Evolutionary conservation across 2,113 vertebrate genomes (phyloP).

Genomic region (Erythrocercus mccallii): DNA sequence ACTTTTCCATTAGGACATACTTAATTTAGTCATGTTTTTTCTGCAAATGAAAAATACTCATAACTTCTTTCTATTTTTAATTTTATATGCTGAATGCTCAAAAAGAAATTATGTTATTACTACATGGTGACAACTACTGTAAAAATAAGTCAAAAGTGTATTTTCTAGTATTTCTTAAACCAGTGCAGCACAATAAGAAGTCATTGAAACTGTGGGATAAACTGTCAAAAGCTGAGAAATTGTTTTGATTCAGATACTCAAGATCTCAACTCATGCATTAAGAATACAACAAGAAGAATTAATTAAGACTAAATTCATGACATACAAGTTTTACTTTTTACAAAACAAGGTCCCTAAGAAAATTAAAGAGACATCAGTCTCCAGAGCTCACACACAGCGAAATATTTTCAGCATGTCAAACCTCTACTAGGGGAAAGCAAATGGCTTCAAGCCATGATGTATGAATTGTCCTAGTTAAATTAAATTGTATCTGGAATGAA

Average conservation of each 20-base stretch:
- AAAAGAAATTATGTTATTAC: conserved; percentile 2
- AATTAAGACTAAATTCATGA: neutral
- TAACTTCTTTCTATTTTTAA: neutral
- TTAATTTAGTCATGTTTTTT: neutral
- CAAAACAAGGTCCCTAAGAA: neutral
- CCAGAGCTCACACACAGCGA: neutral
- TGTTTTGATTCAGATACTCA: neutral
- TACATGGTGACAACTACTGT: neutral
- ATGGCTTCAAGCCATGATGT: neutral
- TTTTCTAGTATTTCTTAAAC: neutral
- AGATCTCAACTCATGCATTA: neutral
- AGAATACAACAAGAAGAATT: neutral
- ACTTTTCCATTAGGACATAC: neutral
- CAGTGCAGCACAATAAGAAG: neutral
- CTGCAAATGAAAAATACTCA: neutral
- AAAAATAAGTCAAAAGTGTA: neutral
- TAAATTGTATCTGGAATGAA: neutral
- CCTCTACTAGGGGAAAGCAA: neutral
- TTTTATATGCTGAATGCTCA: neutral
- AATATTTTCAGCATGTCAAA: neutral
- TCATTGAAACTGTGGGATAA: neutral
- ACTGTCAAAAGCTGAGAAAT: neutral
- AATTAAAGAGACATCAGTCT: neutral
- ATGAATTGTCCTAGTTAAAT: neutral
- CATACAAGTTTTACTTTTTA: neutral